Evolutionary conservation across 23 tunicate species (phyloP).

Genomic region (Ascidia mentula): DNA sequence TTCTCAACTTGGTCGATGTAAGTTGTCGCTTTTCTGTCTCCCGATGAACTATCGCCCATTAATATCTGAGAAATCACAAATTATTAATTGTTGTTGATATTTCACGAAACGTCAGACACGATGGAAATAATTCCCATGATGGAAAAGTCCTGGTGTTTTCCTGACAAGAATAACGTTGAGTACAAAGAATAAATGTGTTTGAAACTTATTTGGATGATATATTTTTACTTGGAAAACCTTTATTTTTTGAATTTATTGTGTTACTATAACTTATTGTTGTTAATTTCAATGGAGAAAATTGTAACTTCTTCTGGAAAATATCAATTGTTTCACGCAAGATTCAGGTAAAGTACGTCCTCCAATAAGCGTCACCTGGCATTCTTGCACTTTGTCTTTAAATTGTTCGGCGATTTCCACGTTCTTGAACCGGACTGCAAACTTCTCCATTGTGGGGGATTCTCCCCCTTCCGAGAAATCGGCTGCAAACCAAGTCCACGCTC

Average conservation of each 20-base stretch:
- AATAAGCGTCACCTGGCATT: constrained; percentile 52
- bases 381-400: constrained; percentile 70
- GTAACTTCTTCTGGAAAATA: neutral
- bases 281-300: neutral
- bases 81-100: too few species aligned
- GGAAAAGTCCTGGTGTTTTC: too few species aligned
- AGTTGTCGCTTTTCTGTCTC: neutral
- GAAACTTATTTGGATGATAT: too few species aligned
- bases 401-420: constrained; percentile 58
- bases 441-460: constrained; percentile 44
- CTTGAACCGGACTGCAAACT: constrained; percentile 74
- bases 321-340: neutral
- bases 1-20: constrained; percentile 73
- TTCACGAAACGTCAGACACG: too few species aligned
- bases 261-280: too few species aligned
- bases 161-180: too few species aligned
- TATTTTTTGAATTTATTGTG: too few species aligned
- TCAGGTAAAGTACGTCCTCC: too few species aligned
- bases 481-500: constrained; percentile 87
- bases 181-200: too few species aligned
- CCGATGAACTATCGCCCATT: neutral
- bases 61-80: neutral
- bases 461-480: constrained; percentile 70
- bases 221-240: too few species aligned
- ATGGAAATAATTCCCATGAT: too few species aligned